phyloP scores from a whole-genome alignment of 2,113 vertebrate species.

The Zosterops borbonicus region DNA sequence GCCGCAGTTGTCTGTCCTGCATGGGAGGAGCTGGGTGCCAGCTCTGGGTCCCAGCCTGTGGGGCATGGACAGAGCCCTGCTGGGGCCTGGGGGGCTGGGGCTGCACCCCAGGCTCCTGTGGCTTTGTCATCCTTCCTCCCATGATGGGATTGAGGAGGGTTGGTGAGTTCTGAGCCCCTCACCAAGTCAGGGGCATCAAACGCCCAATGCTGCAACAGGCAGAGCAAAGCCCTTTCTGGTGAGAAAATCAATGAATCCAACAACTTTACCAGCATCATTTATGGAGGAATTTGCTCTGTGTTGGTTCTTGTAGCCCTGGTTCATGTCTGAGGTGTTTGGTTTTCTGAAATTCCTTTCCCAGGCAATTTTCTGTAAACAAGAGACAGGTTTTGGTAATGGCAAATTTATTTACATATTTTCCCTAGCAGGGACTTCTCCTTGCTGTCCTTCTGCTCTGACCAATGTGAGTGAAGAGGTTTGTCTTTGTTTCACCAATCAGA shows the following conservation, averaged over 20 bases:
- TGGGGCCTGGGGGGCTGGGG: background rate
- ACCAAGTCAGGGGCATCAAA: background rate
- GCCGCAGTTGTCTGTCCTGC: background rate
- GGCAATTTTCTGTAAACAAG: too few relatives aligned
- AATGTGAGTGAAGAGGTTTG: too few relatives aligned
- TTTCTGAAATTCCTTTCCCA: too few relatives aligned
- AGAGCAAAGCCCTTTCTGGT: background rate
- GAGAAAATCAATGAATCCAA: background rate
- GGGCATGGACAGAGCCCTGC: background rate
- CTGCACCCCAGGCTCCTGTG: background rate
- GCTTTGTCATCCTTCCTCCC: background rate
- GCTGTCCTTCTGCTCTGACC: too few relatives aligned
- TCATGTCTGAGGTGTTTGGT: too few relatives aligned
- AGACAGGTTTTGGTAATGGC: too few relatives aligned
- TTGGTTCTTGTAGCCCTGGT: background rate
- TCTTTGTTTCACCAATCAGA: too few relatives aligned
- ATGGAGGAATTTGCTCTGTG: background rate
- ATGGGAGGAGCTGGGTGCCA: background rate
- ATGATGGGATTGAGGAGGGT: fast-evolving
- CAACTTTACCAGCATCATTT: fast-evolving
- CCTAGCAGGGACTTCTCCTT: too few relatives aligned
- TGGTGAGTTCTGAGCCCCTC: background rate
- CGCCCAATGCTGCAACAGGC: background rate
- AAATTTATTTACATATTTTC: too few relatives aligned
- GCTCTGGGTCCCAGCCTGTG: background rate